These are phyloP conservation scores for Machaerirhynchus nigripectus DNA, from an alignment of 2,113 vertebrate species.

Conservation along the genomic window DNA sequence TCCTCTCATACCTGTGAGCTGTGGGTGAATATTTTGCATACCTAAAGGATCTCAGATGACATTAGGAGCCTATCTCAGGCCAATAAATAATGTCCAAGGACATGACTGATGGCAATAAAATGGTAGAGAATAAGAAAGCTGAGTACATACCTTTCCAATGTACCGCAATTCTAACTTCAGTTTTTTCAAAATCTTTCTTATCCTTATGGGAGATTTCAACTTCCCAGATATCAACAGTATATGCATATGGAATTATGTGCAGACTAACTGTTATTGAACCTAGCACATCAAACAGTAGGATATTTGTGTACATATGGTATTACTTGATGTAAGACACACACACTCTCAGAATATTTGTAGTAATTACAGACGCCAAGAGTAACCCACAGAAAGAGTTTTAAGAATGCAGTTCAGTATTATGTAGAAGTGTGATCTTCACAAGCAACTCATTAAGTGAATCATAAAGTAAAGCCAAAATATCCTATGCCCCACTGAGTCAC, in stretches of 20 bases:
- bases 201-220: neutral
- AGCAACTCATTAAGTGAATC: neutral
- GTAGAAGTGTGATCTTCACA: neutral
- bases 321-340: neutral
- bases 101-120: neutral
- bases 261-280: neutral
- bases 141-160: rapidly evolving
- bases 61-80: neutral
- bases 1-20: neutral
- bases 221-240: neutral
- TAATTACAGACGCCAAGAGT: neutral
- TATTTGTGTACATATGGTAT: neutral
- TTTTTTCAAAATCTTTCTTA: neutral
- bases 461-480: neutral
- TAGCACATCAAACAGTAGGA: neutral
- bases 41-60: neutral
- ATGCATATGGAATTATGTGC: neutral
- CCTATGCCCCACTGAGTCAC: neutral
- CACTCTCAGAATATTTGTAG: neutral
- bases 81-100: neutral
- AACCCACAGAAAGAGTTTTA: neutral
- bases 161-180: neutral
- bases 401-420: neutral
- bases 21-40: neutral
- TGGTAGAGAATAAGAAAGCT: neutral